These are phyloP conservation scores for Apotomis capreana DNA, from an alignment of 2,888 invertebrate species.

Conservation along the genomic window DNA sequence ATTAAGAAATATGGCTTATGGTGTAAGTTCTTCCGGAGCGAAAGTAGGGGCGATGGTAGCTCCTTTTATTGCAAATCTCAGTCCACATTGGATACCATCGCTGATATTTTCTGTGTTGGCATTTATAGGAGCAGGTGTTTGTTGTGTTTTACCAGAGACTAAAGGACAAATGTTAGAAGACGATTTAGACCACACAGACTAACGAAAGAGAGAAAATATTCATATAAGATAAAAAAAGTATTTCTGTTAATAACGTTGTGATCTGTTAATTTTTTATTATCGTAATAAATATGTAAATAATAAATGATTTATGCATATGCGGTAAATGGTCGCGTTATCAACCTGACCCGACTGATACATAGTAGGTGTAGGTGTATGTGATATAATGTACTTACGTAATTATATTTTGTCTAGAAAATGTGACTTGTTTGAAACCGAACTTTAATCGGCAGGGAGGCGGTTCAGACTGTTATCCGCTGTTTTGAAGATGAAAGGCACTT, in stretches of 20 bases:
- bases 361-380: not conserved
- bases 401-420: not conserved
- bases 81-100: conserved; percentile 60
- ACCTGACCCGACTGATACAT: not conserved
- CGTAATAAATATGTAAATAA: too few relatives aligned
- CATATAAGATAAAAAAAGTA: too few relatives aligned
- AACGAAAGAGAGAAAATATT: not conserved
- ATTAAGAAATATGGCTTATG: conserved; percentile 63
- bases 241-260: too few relatives aligned
- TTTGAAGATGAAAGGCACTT: too few relatives aligned
- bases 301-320: conserved; percentile 3
- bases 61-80: conserved; percentile 60
- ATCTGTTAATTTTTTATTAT: too few relatives aligned
- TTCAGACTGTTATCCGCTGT: too few relatives aligned
- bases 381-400: not conserved
- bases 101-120: conserved; percentile 58
- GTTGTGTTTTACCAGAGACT: conserved; percentile 62
- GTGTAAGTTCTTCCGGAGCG: conserved; percentile 56
- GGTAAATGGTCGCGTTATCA: conserved; percentile 10
- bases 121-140: conserved; percentile 56
- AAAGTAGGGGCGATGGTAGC: conserved; percentile 63
- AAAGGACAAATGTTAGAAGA: conserved; percentile 63
- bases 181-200: conserved; percentile 45
- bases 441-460: too few relatives aligned
- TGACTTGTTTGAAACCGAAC: too few relatives aligned